Percentiles rank a stretch among this genome's conserved stretches.
Evolutionary conservation across 2,797 vertebrate species (phyloP).

Genomic region (Pangasius sanitwongsei): DNA sequence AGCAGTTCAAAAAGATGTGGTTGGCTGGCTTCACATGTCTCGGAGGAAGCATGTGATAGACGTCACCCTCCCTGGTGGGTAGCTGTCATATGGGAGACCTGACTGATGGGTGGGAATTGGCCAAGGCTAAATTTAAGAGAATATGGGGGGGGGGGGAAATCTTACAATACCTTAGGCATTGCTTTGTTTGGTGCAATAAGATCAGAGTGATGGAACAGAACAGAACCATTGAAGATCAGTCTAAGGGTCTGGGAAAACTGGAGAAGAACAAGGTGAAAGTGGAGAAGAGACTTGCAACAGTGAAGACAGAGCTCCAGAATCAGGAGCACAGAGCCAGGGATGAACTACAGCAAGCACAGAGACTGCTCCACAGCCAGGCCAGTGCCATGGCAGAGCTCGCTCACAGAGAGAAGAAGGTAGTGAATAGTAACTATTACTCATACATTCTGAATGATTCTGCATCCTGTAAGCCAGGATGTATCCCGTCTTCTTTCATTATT

Average conservation of each 20-base stretch:
- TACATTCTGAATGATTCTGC: slow-evolving; percentile 7
- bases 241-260: slow-evolving; percentile 77
- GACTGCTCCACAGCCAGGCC: slow-evolving; percentile 68
- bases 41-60: neutral
- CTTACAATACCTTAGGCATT: slow-evolving; percentile 44
- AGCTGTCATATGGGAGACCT: neutral
- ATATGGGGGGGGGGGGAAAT: slow-evolving; percentile 18
- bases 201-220: slow-evolving; percentile 85
- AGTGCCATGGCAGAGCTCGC: slow-evolving; percentile 77
- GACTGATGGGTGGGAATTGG: neutral
- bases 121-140: neutral
- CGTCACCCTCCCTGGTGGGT: neutral
- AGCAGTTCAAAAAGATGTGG: neutral
- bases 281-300: slow-evolving; percentile 75
- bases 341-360: slow-evolving; percentile 71
- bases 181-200: slow-evolving; percentile 73
- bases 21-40: neutral
- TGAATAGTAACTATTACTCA: neutral
- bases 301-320: slow-evolving; percentile 78
- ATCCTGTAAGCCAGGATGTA: neutral
- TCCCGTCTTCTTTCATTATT: neutral
- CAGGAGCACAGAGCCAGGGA: slow-evolving; percentile 72
- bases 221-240: slow-evolving; percentile 82
- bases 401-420: slow-evolving; percentile 84
- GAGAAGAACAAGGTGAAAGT: slow-evolving; percentile 80